These are phyloP conservation scores for Andricus curvator DNA, from an alignment of 2,888 invertebrate genomes.

Conservation along the genomic window DNA sequence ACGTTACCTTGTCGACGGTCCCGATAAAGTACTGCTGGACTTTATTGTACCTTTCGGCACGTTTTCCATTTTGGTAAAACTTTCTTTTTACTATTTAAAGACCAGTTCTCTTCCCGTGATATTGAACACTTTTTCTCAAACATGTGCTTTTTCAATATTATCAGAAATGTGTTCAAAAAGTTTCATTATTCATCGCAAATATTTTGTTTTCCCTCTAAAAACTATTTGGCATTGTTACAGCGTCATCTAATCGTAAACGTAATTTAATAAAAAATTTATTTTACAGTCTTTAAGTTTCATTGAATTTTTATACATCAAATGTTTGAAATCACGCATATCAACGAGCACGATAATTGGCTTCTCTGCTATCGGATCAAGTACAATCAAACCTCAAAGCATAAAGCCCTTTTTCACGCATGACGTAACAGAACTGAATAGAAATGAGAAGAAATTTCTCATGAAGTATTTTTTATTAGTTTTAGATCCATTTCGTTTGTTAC, in stretches of 20 bases:
- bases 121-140: neutral
- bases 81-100: slow-evolving; percentile 8
- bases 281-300: neutral
- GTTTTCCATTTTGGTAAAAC: slow-evolving; percentile 26
- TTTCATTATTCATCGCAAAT: neutral
- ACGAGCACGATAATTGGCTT: neutral
- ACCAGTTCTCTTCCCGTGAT: neutral
- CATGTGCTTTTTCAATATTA: neutral
- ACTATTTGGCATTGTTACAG: neutral
- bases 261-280: neutral
- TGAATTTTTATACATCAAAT: neutral
- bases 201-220: neutral
- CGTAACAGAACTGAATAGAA: neutral
- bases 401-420: neutral
- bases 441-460: too few species aligned
- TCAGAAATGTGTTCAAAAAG: neutral
- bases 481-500: too few species aligned
- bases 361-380: neutral
- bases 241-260: too few species aligned
- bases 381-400: neutral
- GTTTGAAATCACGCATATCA: neutral
- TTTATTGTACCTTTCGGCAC: slow-evolving; percentile 30
- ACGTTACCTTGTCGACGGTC: neutral
- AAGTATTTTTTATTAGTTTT: too few species aligned
- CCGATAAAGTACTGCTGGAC: slow-evolving; percentile 38